Evolutionary conservation across 1,140 invertebrate genomes (phyloP).

Genomic region (Drosophila baimaii): DNA sequence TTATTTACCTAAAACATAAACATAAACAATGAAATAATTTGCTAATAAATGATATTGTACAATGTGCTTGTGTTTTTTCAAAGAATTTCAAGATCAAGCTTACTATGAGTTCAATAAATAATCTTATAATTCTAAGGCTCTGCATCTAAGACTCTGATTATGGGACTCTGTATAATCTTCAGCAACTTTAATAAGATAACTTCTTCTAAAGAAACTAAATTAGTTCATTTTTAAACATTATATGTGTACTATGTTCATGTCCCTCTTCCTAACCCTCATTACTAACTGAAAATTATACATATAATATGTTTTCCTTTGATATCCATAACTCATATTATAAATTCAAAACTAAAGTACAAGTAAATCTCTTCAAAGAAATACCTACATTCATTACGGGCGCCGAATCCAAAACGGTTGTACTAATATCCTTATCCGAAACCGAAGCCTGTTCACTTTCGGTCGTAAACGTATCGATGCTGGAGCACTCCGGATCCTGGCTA

Average conservation of each 20-base stretch:
- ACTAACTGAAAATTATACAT: neutral
- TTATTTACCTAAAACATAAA: too few relatives aligned
- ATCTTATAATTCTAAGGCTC: neutral
- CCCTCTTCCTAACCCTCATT: too few relatives aligned
- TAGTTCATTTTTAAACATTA: too few relatives aligned
- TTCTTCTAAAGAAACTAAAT: too few relatives aligned
- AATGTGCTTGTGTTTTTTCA: neutral
- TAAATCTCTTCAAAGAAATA: conserved; percentile 38
- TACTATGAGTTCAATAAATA: too few relatives aligned
- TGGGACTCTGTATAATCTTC: neutral
- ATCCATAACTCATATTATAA: neutral
- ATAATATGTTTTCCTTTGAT: neutral
- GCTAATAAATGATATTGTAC: too few relatives aligned
- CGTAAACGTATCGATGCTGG: conserved; percentile 25
- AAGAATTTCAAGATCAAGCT: neutral
- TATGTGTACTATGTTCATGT: too few relatives aligned
- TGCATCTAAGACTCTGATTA: neutral
- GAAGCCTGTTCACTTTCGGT: conserved; percentile 22
- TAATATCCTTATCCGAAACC: conserved; percentile 52
- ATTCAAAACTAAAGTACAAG: neutral
- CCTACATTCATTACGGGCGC: conserved; percentile 90
- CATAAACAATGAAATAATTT: too few relatives aligned
- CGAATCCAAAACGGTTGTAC: conserved; percentile 67
- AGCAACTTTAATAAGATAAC: too few relatives aligned
- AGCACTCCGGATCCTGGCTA: conserved; percentile 21